phyloP scores from a whole-genome alignment of 2,888 invertebrate genomes.

The Drosophila nr. perissopoda region DNA sequence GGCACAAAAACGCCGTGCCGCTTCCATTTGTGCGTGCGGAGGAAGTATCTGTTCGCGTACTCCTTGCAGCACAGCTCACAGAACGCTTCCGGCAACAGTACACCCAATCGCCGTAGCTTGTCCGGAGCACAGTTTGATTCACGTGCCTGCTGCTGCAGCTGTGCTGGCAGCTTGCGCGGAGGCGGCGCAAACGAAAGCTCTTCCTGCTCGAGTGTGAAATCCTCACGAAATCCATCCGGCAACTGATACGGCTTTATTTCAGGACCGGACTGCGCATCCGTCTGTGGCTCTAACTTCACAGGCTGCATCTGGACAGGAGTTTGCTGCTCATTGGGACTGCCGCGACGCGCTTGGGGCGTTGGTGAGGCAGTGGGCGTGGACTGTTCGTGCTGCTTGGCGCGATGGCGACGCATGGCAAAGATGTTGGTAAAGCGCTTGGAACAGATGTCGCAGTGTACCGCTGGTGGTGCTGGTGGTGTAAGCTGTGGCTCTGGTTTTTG shows the following conservation, averaged over 20 bases:
- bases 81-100: slow-evolving; percentile 94
- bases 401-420: slow-evolving; percentile 90
- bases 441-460: slow-evolving; percentile 89
- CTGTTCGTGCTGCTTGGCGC: slow-evolving; percentile 88
- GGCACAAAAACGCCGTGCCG: slow-evolving; percentile 93
- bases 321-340: slow-evolving; percentile 50
- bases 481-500: slow-evolving; percentile 49
- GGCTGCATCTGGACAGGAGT: slow-evolving; percentile 4
- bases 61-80: slow-evolving; percentile 97
- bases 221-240: slow-evolving; percentile 85
- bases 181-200: slow-evolving; percentile 85
- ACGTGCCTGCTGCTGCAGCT: slow-evolving; percentile 88
- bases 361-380: slow-evolving; percentile 41
- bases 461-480: slow-evolving; percentile 62
- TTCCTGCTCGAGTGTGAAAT: slow-evolving; percentile 85
- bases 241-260: slow-evolving; percentile 77
- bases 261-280: slow-evolving; percentile 2
- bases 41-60: slow-evolving; percentile 96
- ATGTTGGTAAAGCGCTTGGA: slow-evolving; percentile 91
- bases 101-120: slow-evolving; percentile 91
- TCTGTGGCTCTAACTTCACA: slow-evolving; percentile 55
- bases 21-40: slow-evolving; percentile 96
- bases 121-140: slow-evolving; percentile 91
- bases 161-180: slow-evolving; percentile 87
- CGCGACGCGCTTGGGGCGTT: slow-evolving; percentile 39